Conservation (phyloP, 92 coral and sea anemone species). For the Epizoanthus rinbou region DNA sequence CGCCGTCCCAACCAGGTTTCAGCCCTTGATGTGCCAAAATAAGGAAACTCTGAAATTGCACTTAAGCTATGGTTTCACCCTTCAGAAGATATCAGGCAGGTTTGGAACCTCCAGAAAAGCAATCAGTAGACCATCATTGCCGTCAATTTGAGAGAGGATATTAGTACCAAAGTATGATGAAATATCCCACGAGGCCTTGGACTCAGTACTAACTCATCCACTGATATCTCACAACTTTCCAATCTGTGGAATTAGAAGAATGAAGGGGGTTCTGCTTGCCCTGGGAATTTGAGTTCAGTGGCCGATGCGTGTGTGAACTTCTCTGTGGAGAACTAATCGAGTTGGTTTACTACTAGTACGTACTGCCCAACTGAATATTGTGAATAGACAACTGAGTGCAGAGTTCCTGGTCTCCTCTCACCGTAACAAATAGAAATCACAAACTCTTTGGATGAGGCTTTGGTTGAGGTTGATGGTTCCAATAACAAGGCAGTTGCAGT, state of each 20-base stretch:
- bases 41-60: background rate
- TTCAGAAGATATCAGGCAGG: background rate
- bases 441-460: conserved; percentile 56
- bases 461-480: too few relatives aligned
- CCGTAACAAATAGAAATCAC: conserved; percentile 60
- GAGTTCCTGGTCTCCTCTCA: conserved; percentile 56
- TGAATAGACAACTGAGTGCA: conserved; percentile 43
- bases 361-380: conserved; percentile 51
- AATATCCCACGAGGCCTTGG: conserved; percentile 10
- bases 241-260: conserved; percentile 56
- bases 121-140: conserved; percentile 7
- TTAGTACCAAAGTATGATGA: conserved; percentile 26
- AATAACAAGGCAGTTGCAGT: conserved; percentile 62
- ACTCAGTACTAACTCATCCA: background rate
- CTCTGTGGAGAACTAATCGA: conserved; percentile 54
- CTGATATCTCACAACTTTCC: conserved; percentile 37
- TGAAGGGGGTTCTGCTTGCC: conserved; percentile 54
- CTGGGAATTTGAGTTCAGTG: conserved; percentile 42
- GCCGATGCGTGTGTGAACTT: conserved; percentile 44
- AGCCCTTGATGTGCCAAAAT: background rate
- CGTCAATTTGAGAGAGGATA: conserved; percentile 23
- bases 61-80: conserved; percentile 43
- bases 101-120: conserved; percentile 13
- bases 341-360: conserved; percentile 48
- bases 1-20: too few relatives aligned